Conservation (phyloP, 2,113 vertebrate species). For the Rhinoderma darwinii region DNA sequence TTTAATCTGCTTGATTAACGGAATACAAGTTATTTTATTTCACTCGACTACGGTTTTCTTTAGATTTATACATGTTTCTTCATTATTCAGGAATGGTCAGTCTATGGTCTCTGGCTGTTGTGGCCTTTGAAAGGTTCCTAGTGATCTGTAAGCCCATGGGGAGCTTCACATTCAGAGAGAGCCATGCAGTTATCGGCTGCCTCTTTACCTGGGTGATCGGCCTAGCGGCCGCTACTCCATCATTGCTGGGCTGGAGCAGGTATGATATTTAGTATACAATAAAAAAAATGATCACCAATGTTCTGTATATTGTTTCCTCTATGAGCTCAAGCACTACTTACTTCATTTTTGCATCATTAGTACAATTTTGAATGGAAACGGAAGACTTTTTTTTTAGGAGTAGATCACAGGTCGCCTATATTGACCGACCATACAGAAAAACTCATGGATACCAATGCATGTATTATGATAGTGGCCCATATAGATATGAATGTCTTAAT, state of each 20-base stretch:
- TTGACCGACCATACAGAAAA: neutral
- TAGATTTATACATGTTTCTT: neutral
- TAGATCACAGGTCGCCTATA: neutral
- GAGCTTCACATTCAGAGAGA: conserved; percentile 72
- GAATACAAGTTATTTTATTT: neutral
- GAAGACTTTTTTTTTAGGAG: neutral
- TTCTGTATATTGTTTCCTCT: neutral
- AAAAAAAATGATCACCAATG: neutral
- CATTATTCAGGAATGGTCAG: conserved; percentile 73
- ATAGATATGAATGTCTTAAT: too few species aligned
- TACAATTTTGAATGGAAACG: neutral
- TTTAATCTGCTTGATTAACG: neutral
- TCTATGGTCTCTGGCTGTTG: conserved; percentile 76
- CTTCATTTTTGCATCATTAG: too few species aligned
- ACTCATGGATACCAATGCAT: too few species aligned
- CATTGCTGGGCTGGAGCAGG: conserved; percentile 78
- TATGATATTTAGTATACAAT: conserved; percentile 58
- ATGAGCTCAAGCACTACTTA: neutral
- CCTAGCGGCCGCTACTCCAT: conserved; percentile 66
- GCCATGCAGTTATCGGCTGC: conserved; percentile 73
- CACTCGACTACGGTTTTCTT: neutral
- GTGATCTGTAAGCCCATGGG: conserved; percentile 77
- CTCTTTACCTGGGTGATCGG: conserved; percentile 70
- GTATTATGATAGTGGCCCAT: too few species aligned
- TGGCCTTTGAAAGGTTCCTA: conserved; percentile 76